phyloP scores from a whole-genome alignment of 2,888 invertebrate genomes.

The Drosophila engyochracea region DNA sequence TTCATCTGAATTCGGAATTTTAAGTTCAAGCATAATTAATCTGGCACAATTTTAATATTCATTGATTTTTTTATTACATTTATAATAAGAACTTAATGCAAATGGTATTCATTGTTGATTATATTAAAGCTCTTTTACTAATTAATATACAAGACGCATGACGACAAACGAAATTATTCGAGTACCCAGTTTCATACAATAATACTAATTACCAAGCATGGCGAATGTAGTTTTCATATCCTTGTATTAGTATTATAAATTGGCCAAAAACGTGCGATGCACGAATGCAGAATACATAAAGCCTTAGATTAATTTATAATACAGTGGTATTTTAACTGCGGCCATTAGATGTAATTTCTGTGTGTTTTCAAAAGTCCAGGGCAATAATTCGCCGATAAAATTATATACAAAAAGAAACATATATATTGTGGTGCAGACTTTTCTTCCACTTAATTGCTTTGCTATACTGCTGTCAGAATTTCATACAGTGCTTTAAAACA shows the following conservation, averaged over 20 bases:
- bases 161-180: conserved; percentile 12
- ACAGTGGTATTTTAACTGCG: not conserved
- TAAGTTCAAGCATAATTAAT: not conserved
- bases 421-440: not conserved
- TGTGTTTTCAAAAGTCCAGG: not conserved
- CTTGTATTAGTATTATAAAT: not conserved
- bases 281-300: not conserved
- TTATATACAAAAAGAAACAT: not conserved
- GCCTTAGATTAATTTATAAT: not conserved
- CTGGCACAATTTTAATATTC: not conserved
- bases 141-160: conserved; percentile 13
- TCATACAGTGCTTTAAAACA: conserved; percentile 36
- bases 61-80: conserved; percentile 2
- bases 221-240: no score
- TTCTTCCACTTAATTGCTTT: conserved; percentile 29
- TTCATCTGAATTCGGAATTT: no score
- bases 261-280: not conserved
- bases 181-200: conserved; percentile 9
- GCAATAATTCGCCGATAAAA: not conserved
- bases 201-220: conserved; percentile 11
- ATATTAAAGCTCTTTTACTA: conserved; percentile 9
- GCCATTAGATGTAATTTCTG: not conserved
- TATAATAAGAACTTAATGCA: conserved; percentile 2
- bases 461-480: conserved; percentile 35
- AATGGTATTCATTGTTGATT: conserved; percentile 10